These are phyloP conservation scores for Pseudochirops corinnae DNA, from an alignment of 2,797 vertebrate species.

Conservation along the genomic window DNA sequence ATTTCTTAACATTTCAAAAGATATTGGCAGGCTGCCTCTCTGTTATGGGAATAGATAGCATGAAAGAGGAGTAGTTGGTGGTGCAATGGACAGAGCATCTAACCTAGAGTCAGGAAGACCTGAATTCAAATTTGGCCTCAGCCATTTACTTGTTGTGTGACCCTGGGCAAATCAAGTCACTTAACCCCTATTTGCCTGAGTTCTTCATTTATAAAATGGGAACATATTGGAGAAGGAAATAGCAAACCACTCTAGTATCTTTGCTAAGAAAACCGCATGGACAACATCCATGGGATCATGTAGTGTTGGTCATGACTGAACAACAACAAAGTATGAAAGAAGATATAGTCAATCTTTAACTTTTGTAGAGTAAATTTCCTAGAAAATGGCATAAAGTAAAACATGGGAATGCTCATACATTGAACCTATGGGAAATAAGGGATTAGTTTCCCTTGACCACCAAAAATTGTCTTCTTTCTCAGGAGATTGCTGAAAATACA, in stretches of 20 bases:
- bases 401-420: neutral
- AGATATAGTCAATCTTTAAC: neutral
- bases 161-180: neutral
- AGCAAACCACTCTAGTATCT: neutral
- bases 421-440: neutral
- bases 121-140: neutral
- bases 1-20: conserved; percentile 16
- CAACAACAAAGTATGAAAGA: neutral
- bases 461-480: neutral
- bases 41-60: neutral
- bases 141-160: neutral
- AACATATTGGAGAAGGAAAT: neutral
- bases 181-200: neutral
- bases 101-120: neutral
- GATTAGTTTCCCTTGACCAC: neutral
- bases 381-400: neutral
- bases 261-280: neutral
- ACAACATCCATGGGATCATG: neutral
- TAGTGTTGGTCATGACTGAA: neutral
- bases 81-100: neutral
- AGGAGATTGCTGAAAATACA: neutral
- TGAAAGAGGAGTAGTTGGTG: neutral
- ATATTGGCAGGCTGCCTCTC: neutral
- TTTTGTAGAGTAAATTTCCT: neutral
- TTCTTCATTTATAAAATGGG: neutral